Base-by-base conservation (phyloP, 2,797 vertebrate genomes). In the Spinus pinus region DNA sequence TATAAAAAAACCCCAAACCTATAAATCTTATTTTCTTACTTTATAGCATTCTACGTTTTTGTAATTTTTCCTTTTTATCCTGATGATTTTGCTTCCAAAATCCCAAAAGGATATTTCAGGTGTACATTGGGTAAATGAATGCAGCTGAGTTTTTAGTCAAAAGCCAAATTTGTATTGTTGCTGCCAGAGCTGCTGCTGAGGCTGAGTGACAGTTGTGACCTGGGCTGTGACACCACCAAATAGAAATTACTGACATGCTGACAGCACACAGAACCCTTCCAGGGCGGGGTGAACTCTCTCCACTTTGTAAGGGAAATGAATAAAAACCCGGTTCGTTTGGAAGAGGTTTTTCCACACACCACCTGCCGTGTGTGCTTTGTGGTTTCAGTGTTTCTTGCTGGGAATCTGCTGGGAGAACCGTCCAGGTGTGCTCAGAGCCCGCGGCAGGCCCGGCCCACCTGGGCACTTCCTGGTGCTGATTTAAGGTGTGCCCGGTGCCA, bases 21-120 rank as follows among this genome's bases (percentile, higher is more conserved):
- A 74, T 41, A 79, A 72, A 62, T 56, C 6, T 53, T 78, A 92
- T 93, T 92, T 94, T 96, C 62, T 66, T 91, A 83, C 83, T 93
- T 79, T 75, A n/a, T 54, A 88, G 14, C 5, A 2, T 61, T 72
- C 64, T 73, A 58, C 5, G 3, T 41, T 50, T 80, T 33, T 28
- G 4, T 50, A 33, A 12, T 61, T 79, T 81, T 75, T 39, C 6
- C 54, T 85, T 93, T 91, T 57, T 66, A 80, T 64, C 50, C 9
- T 70, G 41, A 81, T 47, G 64, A 86, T 81, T 83, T 77, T 72
- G 10, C 57, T 88, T 91, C 71, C 64, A 35, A 50, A 88, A 53
- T 65, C 24, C 3, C 37, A 15, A 28, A 19, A 50, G 65, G 33
- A 18, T 54, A 21, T 81, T 81, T 64, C n/a, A 46, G 87, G 35